A percentile compares a stretch with the other conserved stretches of the same genome.
These are phyloP conservation scores for Drosophila sordidula DNA, from an alignment of 2,888 invertebrate species.

Conservation along the genomic window DNA sequence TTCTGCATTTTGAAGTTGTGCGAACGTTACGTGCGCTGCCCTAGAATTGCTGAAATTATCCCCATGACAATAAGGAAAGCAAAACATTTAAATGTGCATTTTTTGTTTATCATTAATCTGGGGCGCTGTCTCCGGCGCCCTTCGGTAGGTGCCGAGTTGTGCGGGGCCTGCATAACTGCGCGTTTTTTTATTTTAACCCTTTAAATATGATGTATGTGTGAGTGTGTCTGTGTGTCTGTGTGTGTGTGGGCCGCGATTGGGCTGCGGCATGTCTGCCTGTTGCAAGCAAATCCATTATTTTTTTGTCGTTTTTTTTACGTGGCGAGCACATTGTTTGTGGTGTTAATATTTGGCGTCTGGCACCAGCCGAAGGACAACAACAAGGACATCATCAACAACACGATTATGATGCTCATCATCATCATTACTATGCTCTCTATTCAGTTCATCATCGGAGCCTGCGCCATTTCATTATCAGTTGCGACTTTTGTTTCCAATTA, in stretches of 20 bases:
- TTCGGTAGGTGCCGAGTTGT: too few species aligned
- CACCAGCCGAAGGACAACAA: slow-evolving; percentile 52
- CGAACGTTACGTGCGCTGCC: too few species aligned
- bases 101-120: neutral
- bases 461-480: slow-evolving; percentile 71
- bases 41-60: too few species aligned
- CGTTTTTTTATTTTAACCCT: slow-evolving; percentile 19
- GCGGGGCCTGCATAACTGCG: slow-evolving; percentile 2
- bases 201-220: slow-evolving; percentile 12
- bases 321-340: slow-evolving; percentile 68
- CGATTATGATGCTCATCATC: slow-evolving; percentile 16
- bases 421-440: slow-evolving; percentile 21
- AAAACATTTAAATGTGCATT: neutral
- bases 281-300: slow-evolving; percentile 35
- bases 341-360: slow-evolving; percentile 79
- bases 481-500: slow-evolving; percentile 44
- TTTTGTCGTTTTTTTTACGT: slow-evolving; percentile 40
- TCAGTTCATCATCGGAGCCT: slow-evolving; percentile 5
- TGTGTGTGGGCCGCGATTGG: slow-evolving; percentile 2
- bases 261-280: slow-evolving; percentile 14
- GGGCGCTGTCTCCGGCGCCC: neutral
- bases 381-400: slow-evolving; percentile 51
- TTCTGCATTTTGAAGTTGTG: too few species aligned
- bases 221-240: neutral
- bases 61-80: neutral